Percentiles rank a stretch among this genome's conserved stretches.
phyloP scores from a whole-genome alignment of 1,140 invertebrate genomes.

The Geopemphigus sp. region DNA sequence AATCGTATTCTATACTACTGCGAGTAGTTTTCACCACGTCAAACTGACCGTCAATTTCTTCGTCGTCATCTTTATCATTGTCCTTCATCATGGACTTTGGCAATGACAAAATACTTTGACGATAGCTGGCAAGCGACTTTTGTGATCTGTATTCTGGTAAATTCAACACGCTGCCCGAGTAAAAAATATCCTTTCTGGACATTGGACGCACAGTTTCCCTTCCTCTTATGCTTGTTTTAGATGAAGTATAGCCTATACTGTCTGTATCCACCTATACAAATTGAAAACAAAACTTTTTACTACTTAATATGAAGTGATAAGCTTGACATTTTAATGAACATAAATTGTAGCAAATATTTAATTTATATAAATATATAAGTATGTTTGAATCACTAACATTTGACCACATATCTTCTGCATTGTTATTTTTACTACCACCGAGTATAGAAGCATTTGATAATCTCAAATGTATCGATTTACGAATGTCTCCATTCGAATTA shows the following conservation, averaged over 20 bases:
- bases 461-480: slow-evolving; percentile 61
- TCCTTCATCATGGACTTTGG: slow-evolving; percentile 57
- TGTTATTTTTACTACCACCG: slow-evolving; percentile 64
- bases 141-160: slow-evolving; percentile 90
- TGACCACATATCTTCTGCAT: slow-evolving; percentile 59
- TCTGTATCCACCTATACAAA: slow-evolving; percentile 50
- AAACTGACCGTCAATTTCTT: slow-evolving; percentile 53
- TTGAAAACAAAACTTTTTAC: neutral
- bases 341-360: neutral
- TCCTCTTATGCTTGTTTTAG: slow-evolving; percentile 58
- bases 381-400: slow-evolving; percentile 50
- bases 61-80: slow-evolving; percentile 56
- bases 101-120: slow-evolving; percentile 77
- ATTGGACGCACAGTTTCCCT: slow-evolving; percentile 80
- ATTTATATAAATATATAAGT: neutral
- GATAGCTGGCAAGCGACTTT: slow-evolving; percentile 83
- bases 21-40: no score
- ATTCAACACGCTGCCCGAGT: slow-evolving; percentile 89
- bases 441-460: slow-evolving; percentile 63
- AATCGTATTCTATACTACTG: neutral
- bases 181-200: slow-evolving; percentile 97
- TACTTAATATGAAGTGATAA: no score
- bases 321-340: no score
- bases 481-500: slow-evolving; percentile 61
- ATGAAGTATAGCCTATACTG: slow-evolving; percentile 59